Percentiles rank a stretch among this genome's conserved stretches.
Conservation (phyloP, 2,113 vertebrate species). For the Sinocyclocheilus rhinocerous region DNA sequence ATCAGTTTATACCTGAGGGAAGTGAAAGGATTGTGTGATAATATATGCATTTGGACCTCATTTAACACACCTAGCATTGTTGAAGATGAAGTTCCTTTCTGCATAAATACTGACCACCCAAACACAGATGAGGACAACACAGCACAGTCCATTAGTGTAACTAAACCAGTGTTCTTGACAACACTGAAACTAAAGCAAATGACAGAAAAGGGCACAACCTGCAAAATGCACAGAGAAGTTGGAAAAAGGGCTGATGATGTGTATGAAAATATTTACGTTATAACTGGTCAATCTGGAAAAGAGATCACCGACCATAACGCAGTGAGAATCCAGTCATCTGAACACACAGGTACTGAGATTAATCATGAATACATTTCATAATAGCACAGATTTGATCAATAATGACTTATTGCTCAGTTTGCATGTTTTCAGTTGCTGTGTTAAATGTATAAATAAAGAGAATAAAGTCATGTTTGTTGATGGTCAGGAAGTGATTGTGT, state of each 20-base stretch:
- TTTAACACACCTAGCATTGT: not conserved
- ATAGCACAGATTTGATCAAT: no score
- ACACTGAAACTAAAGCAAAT: not conserved
- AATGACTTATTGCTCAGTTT: no score
- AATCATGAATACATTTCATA: no score
- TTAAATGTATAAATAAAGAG: no score
- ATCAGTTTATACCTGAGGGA: not conserved
- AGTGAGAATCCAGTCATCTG: no score
- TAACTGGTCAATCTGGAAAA: not conserved
- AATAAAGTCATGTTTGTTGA: no score
- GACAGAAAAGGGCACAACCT: not conserved
- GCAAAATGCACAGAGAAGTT: not conserved
- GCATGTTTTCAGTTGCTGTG: no score
- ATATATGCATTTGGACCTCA: not conserved
- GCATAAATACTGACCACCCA: not conserved
- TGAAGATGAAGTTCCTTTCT: not conserved
- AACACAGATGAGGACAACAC: not conserved
- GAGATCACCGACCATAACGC: not conserved
- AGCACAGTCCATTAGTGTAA: not conserved
- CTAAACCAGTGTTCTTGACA: not conserved
- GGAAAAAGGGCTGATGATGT: not conserved
- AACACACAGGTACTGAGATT: no score
- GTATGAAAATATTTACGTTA: not conserved
- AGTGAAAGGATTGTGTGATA: not conserved
- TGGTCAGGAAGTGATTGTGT: no score